phyloP scores from a whole-genome alignment of 2,888 invertebrate species.

The Caenorhabditis angaria region DNA sequence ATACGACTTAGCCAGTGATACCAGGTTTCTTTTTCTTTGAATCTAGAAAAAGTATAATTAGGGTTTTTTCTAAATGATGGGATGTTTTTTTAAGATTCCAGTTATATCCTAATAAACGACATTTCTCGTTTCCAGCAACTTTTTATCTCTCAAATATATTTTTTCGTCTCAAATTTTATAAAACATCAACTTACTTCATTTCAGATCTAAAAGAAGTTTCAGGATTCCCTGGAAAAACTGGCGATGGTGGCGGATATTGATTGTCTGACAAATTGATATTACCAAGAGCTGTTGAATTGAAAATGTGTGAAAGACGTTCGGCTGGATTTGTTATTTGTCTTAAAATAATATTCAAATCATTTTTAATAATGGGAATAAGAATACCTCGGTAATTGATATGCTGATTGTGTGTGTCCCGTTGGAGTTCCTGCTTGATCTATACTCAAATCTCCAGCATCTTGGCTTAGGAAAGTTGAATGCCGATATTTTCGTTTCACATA shows the following conservation, averaged over 20 bases:
- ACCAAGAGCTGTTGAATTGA: slow-evolving; percentile 27
- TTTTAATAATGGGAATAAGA: not conserved
- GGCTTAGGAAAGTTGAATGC: slow-evolving; percentile 16
- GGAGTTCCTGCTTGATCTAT: slow-evolving; percentile 22
- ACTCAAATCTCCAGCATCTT: slow-evolving; percentile 14
- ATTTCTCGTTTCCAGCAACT: no score
- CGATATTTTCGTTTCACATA: slow-evolving; percentile 39
- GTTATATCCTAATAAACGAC: no score
- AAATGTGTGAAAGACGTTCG: slow-evolving; percentile 36
- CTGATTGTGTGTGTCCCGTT: slow-evolving; percentile 40
- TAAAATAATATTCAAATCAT: no score
- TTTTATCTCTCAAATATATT: no score
- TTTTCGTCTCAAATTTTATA: no score
- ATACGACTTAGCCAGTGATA: slow-evolving; percentile 29
- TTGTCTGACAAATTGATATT: slow-evolving; percentile 8
- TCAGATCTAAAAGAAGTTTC: slow-evolving; percentile 41
- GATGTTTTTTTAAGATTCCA: not conserved
- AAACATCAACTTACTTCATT: slow-evolving; percentile 32
- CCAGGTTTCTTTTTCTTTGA: slow-evolving; percentile 32
- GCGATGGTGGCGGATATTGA: slow-evolving; percentile 18
- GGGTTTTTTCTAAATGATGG: not conserved
- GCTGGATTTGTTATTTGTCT: slow-evolving; percentile 29
- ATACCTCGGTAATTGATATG: slow-evolving; percentile 36
- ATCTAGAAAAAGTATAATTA: slow-evolving; percentile 24
- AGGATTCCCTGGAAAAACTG: slow-evolving; percentile 10